Evolutionary conservation across 2,888 invertebrate species (phyloP).

Genomic region (Hirudinaria manillensis): DNA sequence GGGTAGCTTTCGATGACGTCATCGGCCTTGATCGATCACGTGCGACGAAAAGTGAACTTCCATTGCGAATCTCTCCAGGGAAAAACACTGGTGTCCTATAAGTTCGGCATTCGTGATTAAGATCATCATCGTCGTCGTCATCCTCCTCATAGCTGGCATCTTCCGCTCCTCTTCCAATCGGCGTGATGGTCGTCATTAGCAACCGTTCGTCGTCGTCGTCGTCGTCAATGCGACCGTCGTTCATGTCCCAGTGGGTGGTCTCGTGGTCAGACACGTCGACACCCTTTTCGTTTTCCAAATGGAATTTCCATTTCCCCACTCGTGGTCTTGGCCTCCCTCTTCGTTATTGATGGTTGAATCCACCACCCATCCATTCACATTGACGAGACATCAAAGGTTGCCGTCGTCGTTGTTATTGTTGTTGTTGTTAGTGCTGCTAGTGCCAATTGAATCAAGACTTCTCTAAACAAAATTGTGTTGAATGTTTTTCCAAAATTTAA

Average conservation of each 20-base stretch:
- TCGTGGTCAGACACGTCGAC: background rate
- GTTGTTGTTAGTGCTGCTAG: no score
- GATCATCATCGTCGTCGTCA: slow-evolving; percentile 11
- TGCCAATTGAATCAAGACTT: no score
- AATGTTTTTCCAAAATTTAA: no score
- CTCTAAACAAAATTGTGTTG: no score
- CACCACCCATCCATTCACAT: no score
- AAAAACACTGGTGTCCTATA: background rate
- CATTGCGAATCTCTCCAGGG: background rate
- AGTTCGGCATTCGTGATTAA: background rate
- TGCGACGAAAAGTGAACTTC: slow-evolving; percentile 7
- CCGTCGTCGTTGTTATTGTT: no score
- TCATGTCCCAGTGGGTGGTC: background rate
- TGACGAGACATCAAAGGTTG: no score
- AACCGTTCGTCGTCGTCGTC: no score
- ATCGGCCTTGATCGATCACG: background rate
- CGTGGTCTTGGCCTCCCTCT: background rate
- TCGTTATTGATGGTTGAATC: background rate
- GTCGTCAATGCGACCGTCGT: no score
- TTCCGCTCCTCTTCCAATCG: background rate
- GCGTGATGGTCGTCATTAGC: no score
- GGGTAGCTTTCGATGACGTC: no score
- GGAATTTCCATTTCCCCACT: background rate
- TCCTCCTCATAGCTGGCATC: slow-evolving; percentile 20
- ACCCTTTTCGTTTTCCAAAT: slow-evolving; percentile 2